Evolutionary conservation across 2,888 invertebrate species (phyloP).

Genomic region (Tortricodes alternella): DNA sequence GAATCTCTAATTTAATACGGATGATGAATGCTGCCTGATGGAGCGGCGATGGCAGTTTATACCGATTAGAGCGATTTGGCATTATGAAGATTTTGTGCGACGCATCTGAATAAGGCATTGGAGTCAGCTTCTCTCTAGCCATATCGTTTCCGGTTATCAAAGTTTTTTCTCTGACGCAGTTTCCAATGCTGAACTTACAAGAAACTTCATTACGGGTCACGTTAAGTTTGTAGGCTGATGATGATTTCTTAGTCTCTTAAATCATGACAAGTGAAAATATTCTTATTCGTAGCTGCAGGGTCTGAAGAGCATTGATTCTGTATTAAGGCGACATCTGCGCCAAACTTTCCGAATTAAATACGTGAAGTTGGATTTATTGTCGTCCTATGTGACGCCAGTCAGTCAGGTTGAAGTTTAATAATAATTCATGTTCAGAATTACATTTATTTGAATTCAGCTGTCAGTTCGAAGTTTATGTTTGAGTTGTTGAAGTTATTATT

Average conservation of each 20-base stretch:
- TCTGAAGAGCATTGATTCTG: slow-evolving; percentile 56
- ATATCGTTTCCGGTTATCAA: too few species aligned
- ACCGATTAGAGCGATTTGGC: slow-evolving; percentile 39
- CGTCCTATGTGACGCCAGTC: neutral
- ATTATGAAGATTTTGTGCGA: slow-evolving; percentile 10
- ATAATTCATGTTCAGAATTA: neutral
- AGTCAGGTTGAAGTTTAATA: neutral
- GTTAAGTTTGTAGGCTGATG: too few species aligned
- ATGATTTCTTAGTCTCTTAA: too few species aligned
- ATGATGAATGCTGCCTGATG: slow-evolving; percentile 15
- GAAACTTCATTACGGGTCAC: too few species aligned
- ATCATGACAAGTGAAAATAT: neutral
- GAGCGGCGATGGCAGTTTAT: slow-evolving; percentile 27
- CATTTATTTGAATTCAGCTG: neutral
- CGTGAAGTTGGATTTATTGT: slow-evolving; percentile 9
- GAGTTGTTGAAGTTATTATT: neutral
- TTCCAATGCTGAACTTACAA: too few species aligned
- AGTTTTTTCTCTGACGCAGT: too few species aligned
- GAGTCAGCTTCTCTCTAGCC: neutral
- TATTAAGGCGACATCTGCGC: slow-evolving; percentile 63
- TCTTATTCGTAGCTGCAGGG: neutral
- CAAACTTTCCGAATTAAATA: slow-evolving; percentile 42
- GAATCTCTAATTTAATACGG: slow-evolving; percentile 25
- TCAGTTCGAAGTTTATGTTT: neutral
- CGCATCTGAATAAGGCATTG: neutral